These are phyloP conservation scores for Podarcis muralis DNA, from an alignment of 2,113 vertebrate genomes.

Conservation along the genomic window DNA sequence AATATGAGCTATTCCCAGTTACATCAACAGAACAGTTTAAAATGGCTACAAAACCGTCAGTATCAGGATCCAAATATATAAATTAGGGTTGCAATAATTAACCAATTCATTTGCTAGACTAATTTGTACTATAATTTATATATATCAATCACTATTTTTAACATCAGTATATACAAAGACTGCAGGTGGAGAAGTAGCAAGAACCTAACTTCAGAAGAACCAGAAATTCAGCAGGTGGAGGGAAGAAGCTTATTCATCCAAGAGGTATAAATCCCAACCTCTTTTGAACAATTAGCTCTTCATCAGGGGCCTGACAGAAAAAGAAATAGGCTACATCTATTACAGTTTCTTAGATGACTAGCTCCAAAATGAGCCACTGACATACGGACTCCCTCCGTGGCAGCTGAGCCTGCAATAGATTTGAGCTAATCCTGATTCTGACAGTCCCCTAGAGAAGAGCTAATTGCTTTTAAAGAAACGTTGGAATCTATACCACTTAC, in stretches of 20 bases:
- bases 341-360: constrained; percentile 11
- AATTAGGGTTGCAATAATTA: neutral
- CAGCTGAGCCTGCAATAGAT: neutral
- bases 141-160: neutral
- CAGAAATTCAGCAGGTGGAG: neutral
- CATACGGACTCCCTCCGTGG: neutral
- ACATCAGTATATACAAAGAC: neutral
- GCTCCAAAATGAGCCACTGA: constrained; percentile 5
- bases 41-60: neutral
- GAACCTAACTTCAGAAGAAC: neutral
- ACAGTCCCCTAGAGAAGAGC: neutral
- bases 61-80: neutral
- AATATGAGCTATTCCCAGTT: neutral
- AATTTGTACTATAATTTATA: neutral
- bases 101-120: neutral
- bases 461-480: neutral
- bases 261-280: neutral
- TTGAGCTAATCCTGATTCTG: neutral
- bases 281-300: constrained; percentile 15
- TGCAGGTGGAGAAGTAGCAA: neutral
- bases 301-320: constrained; percentile 17
- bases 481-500: neutral
- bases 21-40: neutral
- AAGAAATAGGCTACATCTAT: neutral
- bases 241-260: neutral